Percentiles rank a stretch among this genome's conserved stretches.
Evolutionary conservation across 2,797 vertebrate species (phyloP).

Genomic region (Rhincodon typus): DNA sequence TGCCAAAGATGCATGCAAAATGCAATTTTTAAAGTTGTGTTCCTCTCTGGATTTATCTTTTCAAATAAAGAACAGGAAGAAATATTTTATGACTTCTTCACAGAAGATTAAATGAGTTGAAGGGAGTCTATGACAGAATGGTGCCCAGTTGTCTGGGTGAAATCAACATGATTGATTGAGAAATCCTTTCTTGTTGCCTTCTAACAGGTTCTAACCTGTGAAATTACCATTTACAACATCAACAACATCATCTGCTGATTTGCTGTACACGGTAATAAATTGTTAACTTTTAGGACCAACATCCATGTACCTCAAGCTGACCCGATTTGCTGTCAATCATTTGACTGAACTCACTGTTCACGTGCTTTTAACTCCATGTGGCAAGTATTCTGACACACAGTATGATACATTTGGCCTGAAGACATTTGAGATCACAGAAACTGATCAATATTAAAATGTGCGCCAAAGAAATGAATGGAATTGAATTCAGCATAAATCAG

Average conservation of each 20-base stretch:
- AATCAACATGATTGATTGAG: not conserved
- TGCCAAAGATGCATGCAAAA: not conserved
- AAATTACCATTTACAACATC: slow-evolving; percentile 13
- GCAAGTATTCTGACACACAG: not conserved
- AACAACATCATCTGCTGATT: not conserved
- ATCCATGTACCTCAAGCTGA: not conserved
- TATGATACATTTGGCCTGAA: not conserved
- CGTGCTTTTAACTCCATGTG: not conserved
- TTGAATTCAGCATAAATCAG: not conserved
- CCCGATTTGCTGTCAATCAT: not conserved
- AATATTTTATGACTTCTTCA: too few relatives aligned
- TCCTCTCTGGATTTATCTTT: not conserved
- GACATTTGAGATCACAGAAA: not conserved
- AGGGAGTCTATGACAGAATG: not conserved
- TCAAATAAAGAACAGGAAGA: not conserved
- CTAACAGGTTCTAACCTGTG: too few relatives aligned
- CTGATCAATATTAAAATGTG: not conserved
- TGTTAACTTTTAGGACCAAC: not conserved
- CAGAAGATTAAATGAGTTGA: not conserved
- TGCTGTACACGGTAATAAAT: not conserved
- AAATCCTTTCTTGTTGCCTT: not conserved
- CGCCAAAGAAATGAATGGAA: not conserved
- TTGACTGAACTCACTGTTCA: not conserved
- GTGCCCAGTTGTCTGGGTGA: not conserved
- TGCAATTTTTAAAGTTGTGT: not conserved